Evolutionary conservation across 92 coral and sea anemone species (phyloP), one percentile per base, ranked within the genome.

Genomic region (Hydrozoanthus gracilis): DNA sequence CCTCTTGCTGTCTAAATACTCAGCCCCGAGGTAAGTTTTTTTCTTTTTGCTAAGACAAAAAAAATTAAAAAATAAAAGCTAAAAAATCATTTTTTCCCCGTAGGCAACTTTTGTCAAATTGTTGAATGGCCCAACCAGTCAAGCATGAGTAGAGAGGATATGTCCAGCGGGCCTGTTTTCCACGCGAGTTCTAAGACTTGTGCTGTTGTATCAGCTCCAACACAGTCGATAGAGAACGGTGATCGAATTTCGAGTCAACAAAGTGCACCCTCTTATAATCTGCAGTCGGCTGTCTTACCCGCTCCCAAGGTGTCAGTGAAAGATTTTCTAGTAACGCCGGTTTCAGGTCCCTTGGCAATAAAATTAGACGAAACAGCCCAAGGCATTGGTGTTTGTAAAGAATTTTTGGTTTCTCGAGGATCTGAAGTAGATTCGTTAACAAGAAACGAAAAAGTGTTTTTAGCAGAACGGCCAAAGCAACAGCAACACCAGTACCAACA

Each of bases 281-380:
- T 60, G 48, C 84, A 48, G 45, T 16, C 68, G 17, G 72, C 84
- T 3, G 39, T 35, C 12, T 4, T 14, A 47, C 45, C 84, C 6
- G 58, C 84, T 8, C 8, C 8, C 5, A 8, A 62, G 13, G 54
- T 16, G 5, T 56, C 62, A 16, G 55, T 35, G 6, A 45, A 79
- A 64, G 72, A 79, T 13, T 18, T 79, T 47, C 17, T 79, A 47
- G 84, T 73, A 62, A 35, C 44, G 16, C 60, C 64, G 44, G 73
- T 9, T 10, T 9, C 11, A 10, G 73, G 64, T 44, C 72, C 84
- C 48, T 14, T 79, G 44, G 18, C 64, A 16, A 16, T 58, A 16
- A 51, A 62, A 44, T n/a, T 44, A 8, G 20, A 45, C 46, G 60
- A 44, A 12, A 62, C 54, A 3, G 44, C n/a, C 7, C 45, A 17